Evolutionary conservation across 2,113 vertebrate species (phyloP).

Genomic region (Dicentrarchus labrax): DNA sequence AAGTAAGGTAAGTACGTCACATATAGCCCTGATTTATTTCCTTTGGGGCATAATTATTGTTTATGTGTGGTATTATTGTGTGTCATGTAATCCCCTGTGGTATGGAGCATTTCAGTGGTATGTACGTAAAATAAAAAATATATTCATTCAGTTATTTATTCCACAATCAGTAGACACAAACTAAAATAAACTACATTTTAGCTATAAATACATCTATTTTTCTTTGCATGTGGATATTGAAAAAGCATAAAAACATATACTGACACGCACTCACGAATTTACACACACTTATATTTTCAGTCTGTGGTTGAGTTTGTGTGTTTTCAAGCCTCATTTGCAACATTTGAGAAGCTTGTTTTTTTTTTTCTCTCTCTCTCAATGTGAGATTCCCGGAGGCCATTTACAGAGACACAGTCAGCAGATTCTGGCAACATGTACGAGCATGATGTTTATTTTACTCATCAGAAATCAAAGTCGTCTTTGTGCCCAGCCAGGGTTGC

Average conservation of each 20-base stretch:
- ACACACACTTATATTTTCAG: neutral
- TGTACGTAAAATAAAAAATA: neutral
- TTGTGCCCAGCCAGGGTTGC: constrained; percentile 50
- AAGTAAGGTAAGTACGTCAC: neutral
- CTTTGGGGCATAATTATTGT: neutral
- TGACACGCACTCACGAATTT: neutral
- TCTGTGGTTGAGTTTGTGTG: constrained; percentile 11
- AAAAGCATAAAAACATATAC: neutral
- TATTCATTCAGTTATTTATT: neutral
- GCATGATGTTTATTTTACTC: constrained; percentile 78
- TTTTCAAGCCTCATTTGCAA: constrained; percentile 56
- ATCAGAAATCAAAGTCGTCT: constrained; percentile 74
- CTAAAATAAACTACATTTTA: neutral
- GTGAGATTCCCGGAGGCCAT: constrained; percentile 64
- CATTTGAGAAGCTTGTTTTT: constrained; percentile 52
- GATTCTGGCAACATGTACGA: constrained; percentile 74
- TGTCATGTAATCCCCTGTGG: neutral
- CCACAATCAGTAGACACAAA: neutral
- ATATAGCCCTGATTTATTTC: neutral
- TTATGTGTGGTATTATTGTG: neutral
- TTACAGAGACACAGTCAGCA: constrained; percentile 71
- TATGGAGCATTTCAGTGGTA: neutral
- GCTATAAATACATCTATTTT: neutral
- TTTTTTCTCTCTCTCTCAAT: constrained; percentile 30
- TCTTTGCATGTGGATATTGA: neutral